Evolutionary conservation across 2,113 vertebrate genomes (phyloP).

Genomic region (Ornithorhynchus anatinus): DNA sequence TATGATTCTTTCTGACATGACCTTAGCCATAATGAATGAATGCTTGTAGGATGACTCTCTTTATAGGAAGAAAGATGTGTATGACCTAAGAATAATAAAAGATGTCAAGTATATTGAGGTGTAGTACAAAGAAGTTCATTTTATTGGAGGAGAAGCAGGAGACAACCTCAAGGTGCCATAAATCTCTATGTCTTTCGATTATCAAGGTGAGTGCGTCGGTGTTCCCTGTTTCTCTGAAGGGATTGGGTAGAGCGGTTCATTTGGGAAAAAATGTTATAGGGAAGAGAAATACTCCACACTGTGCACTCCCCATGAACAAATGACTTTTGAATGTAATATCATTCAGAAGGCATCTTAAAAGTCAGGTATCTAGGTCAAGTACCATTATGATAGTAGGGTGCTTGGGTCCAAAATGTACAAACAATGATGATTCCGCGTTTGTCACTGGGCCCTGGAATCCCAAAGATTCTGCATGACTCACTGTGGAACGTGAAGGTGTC

Average conservation of each 20-base stretch:
- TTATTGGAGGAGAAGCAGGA: slow-evolving; percentile 20
- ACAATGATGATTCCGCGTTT: background rate
- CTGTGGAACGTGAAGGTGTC: too few species aligned
- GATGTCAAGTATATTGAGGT: slow-evolving; percentile 38
- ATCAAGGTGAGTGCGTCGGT: background rate
- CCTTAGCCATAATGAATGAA: slow-evolving; percentile 40
- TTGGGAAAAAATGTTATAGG: background rate
- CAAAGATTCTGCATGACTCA: too few species aligned
- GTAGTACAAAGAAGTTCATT: slow-evolving; percentile 29
- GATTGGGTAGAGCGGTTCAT: background rate
- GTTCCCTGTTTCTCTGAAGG: background rate
- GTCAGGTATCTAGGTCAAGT: background rate
- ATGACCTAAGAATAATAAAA: slow-evolving; percentile 43
- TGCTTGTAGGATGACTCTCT: slow-evolving; percentile 29
- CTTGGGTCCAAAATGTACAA: background rate
- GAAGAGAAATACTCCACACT: accelerated
- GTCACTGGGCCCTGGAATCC: background rate
- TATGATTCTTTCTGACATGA: slow-evolving; percentile 46
- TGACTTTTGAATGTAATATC: background rate
- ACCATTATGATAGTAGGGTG: background rate
- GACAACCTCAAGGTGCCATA: slow-evolving; percentile 1
- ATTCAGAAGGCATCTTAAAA: background rate
- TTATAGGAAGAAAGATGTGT: slow-evolving; percentile 45
- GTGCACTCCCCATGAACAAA: background rate
- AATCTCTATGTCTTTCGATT: slow-evolving; percentile 21